Base-by-base conservation (phyloP, 1,140 invertebrate species). In the Ceratitis capitata region DNA sequence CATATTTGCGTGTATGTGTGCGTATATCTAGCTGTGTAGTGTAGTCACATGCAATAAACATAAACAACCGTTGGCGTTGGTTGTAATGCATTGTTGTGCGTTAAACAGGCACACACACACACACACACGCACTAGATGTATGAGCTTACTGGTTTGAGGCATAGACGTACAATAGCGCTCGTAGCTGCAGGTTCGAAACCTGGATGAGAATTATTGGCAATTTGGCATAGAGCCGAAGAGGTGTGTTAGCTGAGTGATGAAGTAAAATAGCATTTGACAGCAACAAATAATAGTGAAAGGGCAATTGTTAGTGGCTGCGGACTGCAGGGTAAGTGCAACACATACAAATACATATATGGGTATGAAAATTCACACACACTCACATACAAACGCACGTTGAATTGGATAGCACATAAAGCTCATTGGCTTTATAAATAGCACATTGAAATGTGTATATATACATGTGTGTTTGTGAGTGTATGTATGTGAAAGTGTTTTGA, bases 1-100 rank as follows among this genome's bases (percentile, higher is more conserved):
- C 9, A 78, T 9, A 23, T 3, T 23, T 9, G 9, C 9, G 4
- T 2, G n/a, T 1, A 69, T 35, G 0, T 35, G 6, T 19, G 32
- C 23, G 1, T 12, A 47, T 47, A 47, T 12, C 45, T 47, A 47
- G 6, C 2, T 39, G 26, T 69, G 61, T 19, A n/a, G 29, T 69
- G 16, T 6, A 32, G 58, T 12, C 32, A 39, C 0, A 35, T 4
- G 19, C 35, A 14, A 26, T 78, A 14, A n/a, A 42, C 39, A 78
- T 78, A 45, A 78, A 78, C 35, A n/a, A n/a, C 69, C 69, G 69
- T 26, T 78, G 39, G 69, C n/a, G 12, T 78, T 26, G n/a, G n/a
- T n/a, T n/a, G n/a, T 61, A 61, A 26, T 61, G 56, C 26, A 61
- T 26, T 29, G 56, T 29, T 61, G 12, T 26, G 56, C 56, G 23